Percentiles rank a stretch among this genome's conserved stretches.
Evolutionary conservation across 2,888 invertebrate genomes (phyloP).

Genomic region (Siphonodentalium dalli): DNA sequence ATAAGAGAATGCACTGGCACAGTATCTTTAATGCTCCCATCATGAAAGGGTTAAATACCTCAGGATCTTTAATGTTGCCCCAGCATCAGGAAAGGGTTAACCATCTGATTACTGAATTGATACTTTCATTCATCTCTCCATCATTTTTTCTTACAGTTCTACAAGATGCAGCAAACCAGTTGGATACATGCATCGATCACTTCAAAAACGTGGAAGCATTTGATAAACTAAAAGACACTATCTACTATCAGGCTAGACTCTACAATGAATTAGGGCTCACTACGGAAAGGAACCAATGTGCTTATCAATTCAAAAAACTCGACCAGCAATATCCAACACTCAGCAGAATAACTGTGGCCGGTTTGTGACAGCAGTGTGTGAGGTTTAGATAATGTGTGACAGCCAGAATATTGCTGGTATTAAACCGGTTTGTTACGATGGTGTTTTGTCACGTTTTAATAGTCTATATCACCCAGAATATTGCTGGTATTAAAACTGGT

Average conservation of each 20-base stretch:
- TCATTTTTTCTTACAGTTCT: slow-evolving; percentile 61
- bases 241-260: slow-evolving; percentile 75
- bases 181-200: slow-evolving; percentile 73
- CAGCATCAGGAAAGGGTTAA: too few relatives aligned
- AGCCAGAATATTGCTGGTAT: too few relatives aligned
- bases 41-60: too few relatives aligned
- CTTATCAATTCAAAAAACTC: slow-evolving; percentile 80
- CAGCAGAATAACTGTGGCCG: slow-evolving; percentile 32
- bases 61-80: too few relatives aligned
- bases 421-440: too few relatives aligned
- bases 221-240: slow-evolving; percentile 77
- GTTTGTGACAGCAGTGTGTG: slow-evolving; percentile 36
- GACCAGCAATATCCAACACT: slow-evolving; percentile 83
- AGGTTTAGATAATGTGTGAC: too few relatives aligned
- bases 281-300: slow-evolving; percentile 80
- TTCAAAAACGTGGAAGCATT: slow-evolving; percentile 81
- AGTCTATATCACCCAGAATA: too few relatives aligned
- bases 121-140: background rate
- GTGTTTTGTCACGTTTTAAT: too few relatives aligned
- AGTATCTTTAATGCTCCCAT: too few relatives aligned
- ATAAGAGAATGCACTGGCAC: too few relatives aligned
- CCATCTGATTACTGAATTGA: too few relatives aligned
- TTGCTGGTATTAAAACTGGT: too few relatives aligned
- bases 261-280: slow-evolving; percentile 78
- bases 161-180: slow-evolving; percentile 39